These are phyloP conservation scores for Enteromius paludinosus DNA, from an alignment of 2,797 vertebrate genomes.

Conservation along the genomic window DNA sequence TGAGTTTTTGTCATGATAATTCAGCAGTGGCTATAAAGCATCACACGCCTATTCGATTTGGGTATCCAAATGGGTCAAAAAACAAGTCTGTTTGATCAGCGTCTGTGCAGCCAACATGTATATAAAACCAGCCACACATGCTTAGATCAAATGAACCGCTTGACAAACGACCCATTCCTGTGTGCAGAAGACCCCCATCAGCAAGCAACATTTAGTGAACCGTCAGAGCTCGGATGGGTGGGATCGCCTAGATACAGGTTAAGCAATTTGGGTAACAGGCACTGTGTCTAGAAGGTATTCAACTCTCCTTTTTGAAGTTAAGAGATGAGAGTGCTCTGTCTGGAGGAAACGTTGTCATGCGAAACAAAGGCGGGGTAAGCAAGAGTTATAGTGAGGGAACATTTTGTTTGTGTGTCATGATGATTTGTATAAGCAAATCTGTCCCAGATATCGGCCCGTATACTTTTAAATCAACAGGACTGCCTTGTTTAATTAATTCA, in stretches of 20 bases:
- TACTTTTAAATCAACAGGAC: not conserved
- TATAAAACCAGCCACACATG: slow-evolving; percentile 56
- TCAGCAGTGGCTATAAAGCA: not conserved
- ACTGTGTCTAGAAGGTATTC: slow-evolving; percentile 69
- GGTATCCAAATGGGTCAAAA: not conserved
- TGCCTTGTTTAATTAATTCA: not conserved
- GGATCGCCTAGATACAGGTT: slow-evolving; percentile 62
- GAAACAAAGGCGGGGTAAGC: slow-evolving; percentile 48
- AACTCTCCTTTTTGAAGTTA: slow-evolving; percentile 68
- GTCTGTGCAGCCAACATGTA: slow-evolving; percentile 54
- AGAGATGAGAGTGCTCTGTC: slow-evolving; percentile 66
- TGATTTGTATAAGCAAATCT: slow-evolving; percentile 11
- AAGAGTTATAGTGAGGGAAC: slow-evolving; percentile 11
- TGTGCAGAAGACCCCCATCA: slow-evolving; percentile 57
- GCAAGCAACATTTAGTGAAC: slow-evolving; percentile 54
- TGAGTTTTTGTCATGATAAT: slow-evolving; percentile 26
- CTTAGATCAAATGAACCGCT: slow-evolving; percentile 71
- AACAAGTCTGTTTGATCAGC: slow-evolving; percentile 66
- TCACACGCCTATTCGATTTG: slow-evolving; percentile 6
- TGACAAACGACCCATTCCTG: slow-evolving; percentile 57
- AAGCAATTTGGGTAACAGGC: slow-evolving; percentile 66
- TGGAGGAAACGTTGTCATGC: slow-evolving; percentile 80
- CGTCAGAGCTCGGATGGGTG: slow-evolving; percentile 57
- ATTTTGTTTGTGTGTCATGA: not conserved
- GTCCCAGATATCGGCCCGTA: not conserved